phyloP scores from a whole-genome alignment of 2,888 invertebrate species.

The Lycaena phlaeas region DNA sequence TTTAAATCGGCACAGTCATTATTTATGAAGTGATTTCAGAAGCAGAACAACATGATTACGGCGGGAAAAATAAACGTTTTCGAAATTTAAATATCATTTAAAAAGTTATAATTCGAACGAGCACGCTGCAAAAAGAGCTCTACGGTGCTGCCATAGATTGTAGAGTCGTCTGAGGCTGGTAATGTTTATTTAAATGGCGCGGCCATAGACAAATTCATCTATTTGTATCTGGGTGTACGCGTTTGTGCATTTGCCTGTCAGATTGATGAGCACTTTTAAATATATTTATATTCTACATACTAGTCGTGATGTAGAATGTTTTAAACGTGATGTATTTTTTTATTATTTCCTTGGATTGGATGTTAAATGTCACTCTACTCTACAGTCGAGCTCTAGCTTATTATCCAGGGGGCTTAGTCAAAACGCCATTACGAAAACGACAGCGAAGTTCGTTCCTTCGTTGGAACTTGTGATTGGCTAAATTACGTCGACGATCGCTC shows the following conservation, averaged over 20 bases:
- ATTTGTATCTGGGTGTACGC: slow-evolving; percentile 32
- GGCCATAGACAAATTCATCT: slow-evolving; percentile 37
- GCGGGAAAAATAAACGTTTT: slow-evolving; percentile 32
- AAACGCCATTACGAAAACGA: no score
- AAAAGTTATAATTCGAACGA: slow-evolving; percentile 25
- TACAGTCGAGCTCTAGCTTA: no score
- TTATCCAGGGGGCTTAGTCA: no score
- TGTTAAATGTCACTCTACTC: no score
- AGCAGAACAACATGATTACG: slow-evolving; percentile 37
- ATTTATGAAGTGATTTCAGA: slow-evolving; percentile 36
- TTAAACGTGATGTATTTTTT: background rate
- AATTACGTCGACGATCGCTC: no score
- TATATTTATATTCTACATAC: background rate
- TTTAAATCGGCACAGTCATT: slow-evolving; percentile 10
- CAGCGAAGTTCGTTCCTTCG: no score
- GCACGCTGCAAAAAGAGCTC: slow-evolving; percentile 12
- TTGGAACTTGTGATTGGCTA: no score
- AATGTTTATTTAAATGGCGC: slow-evolving; percentile 29
- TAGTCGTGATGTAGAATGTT: no score
- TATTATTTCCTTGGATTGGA: no score
- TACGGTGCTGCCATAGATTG: slow-evolving; percentile 11
- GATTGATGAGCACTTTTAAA: slow-evolving; percentile 23
- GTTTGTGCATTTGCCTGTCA: slow-evolving; percentile 31
- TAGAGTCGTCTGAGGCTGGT: slow-evolving; percentile 13
- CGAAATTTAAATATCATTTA: slow-evolving; percentile 41